A percentile compares a stretch with the other conserved stretches of the same genome.
Evolutionary conservation across 2,113 vertebrate genomes (phyloP).

Genomic region (Neodontobutis hainanensis): DNA sequence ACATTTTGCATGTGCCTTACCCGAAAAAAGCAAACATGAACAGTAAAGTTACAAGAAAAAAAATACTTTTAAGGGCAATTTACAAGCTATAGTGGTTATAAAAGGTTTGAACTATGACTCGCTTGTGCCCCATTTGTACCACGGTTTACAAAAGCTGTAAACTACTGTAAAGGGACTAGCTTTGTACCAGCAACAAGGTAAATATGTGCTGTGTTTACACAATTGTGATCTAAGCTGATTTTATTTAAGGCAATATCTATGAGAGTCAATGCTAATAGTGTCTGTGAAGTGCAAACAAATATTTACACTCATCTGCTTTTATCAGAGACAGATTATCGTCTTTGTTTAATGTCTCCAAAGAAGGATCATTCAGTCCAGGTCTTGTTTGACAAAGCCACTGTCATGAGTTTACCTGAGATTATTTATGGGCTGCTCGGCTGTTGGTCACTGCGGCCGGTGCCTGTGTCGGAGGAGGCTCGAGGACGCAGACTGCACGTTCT

Average conservation of each 20-base stretch:
- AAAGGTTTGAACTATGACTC: not conserved
- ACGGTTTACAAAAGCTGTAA: not conserved
- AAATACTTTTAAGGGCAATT: not conserved
- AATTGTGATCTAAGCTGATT: not conserved
- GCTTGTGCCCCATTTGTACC: not conserved
- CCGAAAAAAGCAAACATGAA: constrained; percentile 7
- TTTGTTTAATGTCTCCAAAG: not conserved
- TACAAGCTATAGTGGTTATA: constrained; percentile 1
- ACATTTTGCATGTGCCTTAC: constrained; percentile 22
- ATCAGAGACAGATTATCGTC: not conserved
- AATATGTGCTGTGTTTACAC: not conserved
- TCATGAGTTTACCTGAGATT: too few species aligned
- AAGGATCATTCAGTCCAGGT: too few species aligned
- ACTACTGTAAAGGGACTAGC: not conserved
- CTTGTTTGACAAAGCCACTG: too few species aligned
- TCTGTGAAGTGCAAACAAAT: constrained; percentile 48
- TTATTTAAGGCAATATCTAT: not conserved
- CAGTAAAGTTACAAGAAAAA: not conserved
- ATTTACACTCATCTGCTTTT: constrained; percentile 45
- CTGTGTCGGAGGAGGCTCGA: constrained; percentile 28
- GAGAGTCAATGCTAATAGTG: not conserved
- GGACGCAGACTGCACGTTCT: constrained; percentile 77
- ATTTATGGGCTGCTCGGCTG: too few species aligned
- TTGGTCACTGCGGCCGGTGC: not conserved
- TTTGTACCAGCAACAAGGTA: not conserved